Evolutionary conservation across 2,888 invertebrate genomes (phyloP), one percentile per base, ranked within the genome.

Genomic region (Subacronicta megacephala): DNA sequence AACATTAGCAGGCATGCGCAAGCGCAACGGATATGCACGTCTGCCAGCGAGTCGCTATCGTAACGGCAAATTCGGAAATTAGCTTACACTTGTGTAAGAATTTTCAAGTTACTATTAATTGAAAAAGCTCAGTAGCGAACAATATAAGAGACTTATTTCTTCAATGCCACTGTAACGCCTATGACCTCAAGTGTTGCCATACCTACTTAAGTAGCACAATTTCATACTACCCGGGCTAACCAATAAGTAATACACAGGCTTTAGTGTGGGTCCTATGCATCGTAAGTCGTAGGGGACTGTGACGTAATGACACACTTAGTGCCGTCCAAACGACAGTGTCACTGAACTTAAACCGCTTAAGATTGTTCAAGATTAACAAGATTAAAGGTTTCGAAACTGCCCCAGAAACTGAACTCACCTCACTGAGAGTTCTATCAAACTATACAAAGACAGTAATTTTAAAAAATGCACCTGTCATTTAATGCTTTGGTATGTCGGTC

Each of bases 1-100:
- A 70, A 70, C 16, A 26, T 17, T 42, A 41, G 33, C 7, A 52
- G 12, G 49, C 40, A 29, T 10, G 38, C 54, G 59, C 63, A 62
- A 44, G 44, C 73, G 57, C 71, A 74, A 18, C 55, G 52, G 49
- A 70, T 74, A 70, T 58, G 53, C 64, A 50, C 16, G 53, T 54
- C 44, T 49, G 31, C 29, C n/a, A 9, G 41, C 12, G n/a, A 31
- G n/a, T 23, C 23, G 37, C 35, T 49, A 47, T 43, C 37, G 62
- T 42, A 54, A 54, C 10, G 37, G 49, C 37, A 49, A 62, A 49
- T 35, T 55, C 20, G 41, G 37, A 52, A 68, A 63, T 40, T 33
- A 17, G 16, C 23, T 35, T 37, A 51, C 23, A 58, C 71, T 70
- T 64, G 65, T 40, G 43, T 36, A 64, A 51, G 43, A 57, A 47